A percentile compares a stretch with the other conserved stretches of the same genome.
phyloP scores from a whole-genome alignment of 2,888 invertebrate genomes.

The Agrotis exclamationis region DNA sequence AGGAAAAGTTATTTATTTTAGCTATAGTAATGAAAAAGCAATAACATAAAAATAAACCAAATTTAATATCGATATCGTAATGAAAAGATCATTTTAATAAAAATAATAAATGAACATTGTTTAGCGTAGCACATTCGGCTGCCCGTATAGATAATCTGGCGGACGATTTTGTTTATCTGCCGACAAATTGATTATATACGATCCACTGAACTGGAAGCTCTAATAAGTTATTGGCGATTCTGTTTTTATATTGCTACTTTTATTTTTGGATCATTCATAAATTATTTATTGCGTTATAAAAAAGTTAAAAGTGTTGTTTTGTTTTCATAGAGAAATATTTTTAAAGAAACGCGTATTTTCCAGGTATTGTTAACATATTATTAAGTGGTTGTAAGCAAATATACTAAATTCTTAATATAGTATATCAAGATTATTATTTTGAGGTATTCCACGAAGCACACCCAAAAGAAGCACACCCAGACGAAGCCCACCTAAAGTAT shows the following conservation, averaged over 20 bases:
- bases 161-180: conserved; percentile 58
- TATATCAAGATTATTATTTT: too few species aligned
- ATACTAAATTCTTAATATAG: too few species aligned
- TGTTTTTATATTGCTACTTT: conserved; percentile 52
- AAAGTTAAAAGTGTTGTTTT: conserved; percentile 20
- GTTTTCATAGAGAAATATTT: conserved; percentile 4
- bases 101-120: conserved; percentile 47
- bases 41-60: conserved; percentile 19
- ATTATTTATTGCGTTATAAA: conserved; percentile 42
- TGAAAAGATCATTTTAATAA: conserved; percentile 38
- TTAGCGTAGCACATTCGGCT: conserved; percentile 34
- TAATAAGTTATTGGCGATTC: conserved; percentile 63
- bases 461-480: too few species aligned
- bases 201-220: conserved; percentile 65
- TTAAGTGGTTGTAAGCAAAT: not conserved
- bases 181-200: conserved; percentile 69
- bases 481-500: too few species aligned
- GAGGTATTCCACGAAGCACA: too few species aligned
- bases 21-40: not conserved
- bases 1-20: conserved; percentile 13
- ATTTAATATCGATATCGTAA: conserved; percentile 18
- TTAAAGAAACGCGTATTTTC: not conserved
- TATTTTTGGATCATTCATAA: conserved; percentile 36
- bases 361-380: not conserved
- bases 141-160: conserved; percentile 47